Evolutionary conservation across 2,113 vertebrate species (phyloP), one percentile per base, ranked within the genome.

Genomic region (Anas platyrhynchos): DNA sequence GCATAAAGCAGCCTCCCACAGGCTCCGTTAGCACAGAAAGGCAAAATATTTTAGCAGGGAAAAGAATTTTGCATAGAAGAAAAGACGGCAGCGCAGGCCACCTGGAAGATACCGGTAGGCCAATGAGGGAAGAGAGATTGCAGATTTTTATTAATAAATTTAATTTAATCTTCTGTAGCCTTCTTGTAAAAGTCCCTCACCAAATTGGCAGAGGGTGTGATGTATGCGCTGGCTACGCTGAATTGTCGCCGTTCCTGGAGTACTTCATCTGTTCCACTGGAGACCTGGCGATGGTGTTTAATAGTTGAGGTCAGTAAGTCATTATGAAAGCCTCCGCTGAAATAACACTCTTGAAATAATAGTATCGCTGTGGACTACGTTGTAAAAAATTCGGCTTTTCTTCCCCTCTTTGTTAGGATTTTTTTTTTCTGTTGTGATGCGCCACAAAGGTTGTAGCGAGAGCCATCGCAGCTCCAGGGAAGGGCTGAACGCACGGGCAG

Each of bases 91-190:
- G 66, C 2, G 0, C 63, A 32, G 68, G 81, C 81, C 86, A 93
- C 92, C 86, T 96, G 71, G 89, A 74, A 61, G 74, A 59, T 76
- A 71, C 76, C 80, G 82, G 67, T 66, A 63, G 62, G 58, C 94
- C 94, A 89, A 89, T 43, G 55, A 89, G 34, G 15, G 10, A 83
- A 93, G 91, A 91, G 77, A 89, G 89, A 95, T 91, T 89, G 88
- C 92, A 69, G 91, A 84, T 85, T 81, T 59, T 63, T 79, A 89
- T 94, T 96, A 96, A 94, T 93, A 91, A 95, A 52, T 52, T 94
- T 91, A 96, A 91, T 89, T 94, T 88, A 81, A 91, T 97, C 94
- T 96, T 95, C 94, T 94, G 52, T 85, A 80, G 67, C 41, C 22
- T 25, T 72, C 81, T 87, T 76, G 84, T 41, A 69, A 80, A 96